phyloP scores from a whole-genome alignment of 2,113 vertebrate species.

The Polypterus bichir region DNA sequence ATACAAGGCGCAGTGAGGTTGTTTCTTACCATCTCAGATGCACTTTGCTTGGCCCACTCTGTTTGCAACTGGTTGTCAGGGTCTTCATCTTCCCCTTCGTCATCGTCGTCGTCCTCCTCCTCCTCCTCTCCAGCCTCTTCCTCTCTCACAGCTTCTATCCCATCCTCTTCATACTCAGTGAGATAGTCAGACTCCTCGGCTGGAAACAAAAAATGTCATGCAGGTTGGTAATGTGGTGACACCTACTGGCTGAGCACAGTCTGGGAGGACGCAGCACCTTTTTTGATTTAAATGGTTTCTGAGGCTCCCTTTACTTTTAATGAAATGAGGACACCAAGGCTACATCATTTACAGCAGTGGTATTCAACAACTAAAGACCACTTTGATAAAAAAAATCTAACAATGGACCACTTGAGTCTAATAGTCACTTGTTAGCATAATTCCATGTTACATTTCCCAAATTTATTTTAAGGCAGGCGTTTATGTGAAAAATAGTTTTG shows the following conservation, averaged over 20 bases:
- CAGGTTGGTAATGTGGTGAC: not conserved
- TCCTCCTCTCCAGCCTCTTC: conserved; percentile 62
- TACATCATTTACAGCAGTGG: no score
- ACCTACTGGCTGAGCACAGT: not conserved
- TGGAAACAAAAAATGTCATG: conserved; percentile 11
- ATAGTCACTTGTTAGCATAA: no score
- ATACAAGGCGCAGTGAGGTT: no score
- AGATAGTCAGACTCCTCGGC: conserved; percentile 78
- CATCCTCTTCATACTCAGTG: conserved; percentile 80
- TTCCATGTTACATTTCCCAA: no score
- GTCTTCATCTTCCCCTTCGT: conserved; percentile 31
- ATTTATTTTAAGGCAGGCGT: no score
- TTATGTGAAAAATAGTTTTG: no score
- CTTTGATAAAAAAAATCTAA: no score
- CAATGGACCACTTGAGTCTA: no score
- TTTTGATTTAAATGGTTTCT: no score
- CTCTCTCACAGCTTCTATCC: conserved; percentile 56
- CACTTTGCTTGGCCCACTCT: conserved; percentile 45
- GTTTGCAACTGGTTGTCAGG: conserved; percentile 40
- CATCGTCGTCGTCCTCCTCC: conserved; percentile 44
- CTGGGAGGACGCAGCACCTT: not conserved
- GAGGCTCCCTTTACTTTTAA: no score
- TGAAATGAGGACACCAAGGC: no score
- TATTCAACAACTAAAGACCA: no score
- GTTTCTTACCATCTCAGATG: conserved; percentile 54